phyloP scores from a whole-genome alignment of 2,888 invertebrate genomes.

The Sisyra terminalis region DNA sequence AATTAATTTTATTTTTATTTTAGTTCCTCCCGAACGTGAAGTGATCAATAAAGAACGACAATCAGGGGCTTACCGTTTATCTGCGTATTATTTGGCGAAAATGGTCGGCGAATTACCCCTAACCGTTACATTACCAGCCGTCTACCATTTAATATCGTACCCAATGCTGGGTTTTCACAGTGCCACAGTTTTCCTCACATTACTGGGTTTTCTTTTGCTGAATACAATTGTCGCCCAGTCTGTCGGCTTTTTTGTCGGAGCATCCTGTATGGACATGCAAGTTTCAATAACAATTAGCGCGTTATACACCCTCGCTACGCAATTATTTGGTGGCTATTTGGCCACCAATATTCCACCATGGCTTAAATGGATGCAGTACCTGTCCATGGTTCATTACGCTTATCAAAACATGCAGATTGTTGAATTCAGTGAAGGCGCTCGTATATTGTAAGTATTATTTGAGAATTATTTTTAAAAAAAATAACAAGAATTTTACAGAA shows the following conservation, averaged over 20 bases:
- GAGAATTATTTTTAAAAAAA: constrained; percentile 1
- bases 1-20: constrained; percentile 14
- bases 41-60: constrained; percentile 65
- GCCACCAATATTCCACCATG: constrained; percentile 56
- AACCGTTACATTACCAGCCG: constrained; percentile 54
- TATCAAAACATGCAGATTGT: constrained; percentile 69
- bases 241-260: constrained; percentile 64
- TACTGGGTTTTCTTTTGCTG: constrained; percentile 48
- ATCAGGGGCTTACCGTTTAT: constrained; percentile 60
- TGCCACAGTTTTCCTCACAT: constrained; percentile 46
- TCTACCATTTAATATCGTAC: constrained; percentile 61
- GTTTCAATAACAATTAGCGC: constrained; percentile 63
- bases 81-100: constrained; percentile 67
- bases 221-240: constrained; percentile 62
- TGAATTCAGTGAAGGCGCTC: constrained; percentile 53
- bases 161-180: constrained; percentile 53
- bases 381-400: constrained; percentile 64
- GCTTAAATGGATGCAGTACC: constrained; percentile 56
- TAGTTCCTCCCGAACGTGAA: constrained; percentile 64
- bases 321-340: constrained; percentile 59
- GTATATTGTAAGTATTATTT: constrained; percentile 47
- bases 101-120: constrained; percentile 66
- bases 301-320: constrained; percentile 57
- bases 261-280: constrained; percentile 59
- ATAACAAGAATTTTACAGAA: neutral